Evolutionary conservation across 2,888 invertebrate genomes (phyloP).

Genomic region (Callimorpha dominula): DNA sequence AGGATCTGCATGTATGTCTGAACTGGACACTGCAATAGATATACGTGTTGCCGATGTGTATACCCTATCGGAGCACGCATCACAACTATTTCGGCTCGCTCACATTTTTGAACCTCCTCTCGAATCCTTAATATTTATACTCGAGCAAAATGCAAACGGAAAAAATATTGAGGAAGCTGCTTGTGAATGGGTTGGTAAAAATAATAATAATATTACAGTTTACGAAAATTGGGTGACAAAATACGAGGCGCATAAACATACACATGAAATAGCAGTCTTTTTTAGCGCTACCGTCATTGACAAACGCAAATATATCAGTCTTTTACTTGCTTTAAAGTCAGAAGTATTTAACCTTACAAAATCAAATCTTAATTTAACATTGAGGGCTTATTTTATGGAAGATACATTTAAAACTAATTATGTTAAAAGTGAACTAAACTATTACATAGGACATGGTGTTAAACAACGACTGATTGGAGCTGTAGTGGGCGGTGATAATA

Average conservation of each 20-base stretch:
- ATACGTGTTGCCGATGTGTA: constrained; percentile 33
- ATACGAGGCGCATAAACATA: not conserved
- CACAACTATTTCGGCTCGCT: constrained; percentile 8
- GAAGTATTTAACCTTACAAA: not conserved
- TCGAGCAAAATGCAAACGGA: constrained; percentile 1
- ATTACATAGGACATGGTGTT: not conserved
- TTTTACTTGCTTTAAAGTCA: fast-evolving
- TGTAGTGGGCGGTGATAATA: constrained; percentile 14
- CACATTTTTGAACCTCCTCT: not conserved
- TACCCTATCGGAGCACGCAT: not conserved
- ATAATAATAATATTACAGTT: not conserved
- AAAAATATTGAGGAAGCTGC: constrained; percentile 13
- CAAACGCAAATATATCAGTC: not conserved
- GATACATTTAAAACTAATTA: not conserved
- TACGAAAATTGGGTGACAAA: constrained; percentile 3
- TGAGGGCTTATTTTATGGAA: not conserved
- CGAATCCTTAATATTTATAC: constrained; percentile 14
- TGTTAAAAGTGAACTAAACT: not conserved
- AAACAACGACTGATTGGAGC: constrained; percentile 21
- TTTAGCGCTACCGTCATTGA: not conserved
- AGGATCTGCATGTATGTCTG: constrained; percentile 18
- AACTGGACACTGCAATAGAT: constrained; percentile 30
- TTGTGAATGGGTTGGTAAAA: constrained; percentile 11
- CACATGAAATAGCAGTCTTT: constrained; percentile 10
- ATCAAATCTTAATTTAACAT: not conserved